Conservation (phyloP, 2,113 vertebrate species). For the Leptodactylus fuscus region DNA sequence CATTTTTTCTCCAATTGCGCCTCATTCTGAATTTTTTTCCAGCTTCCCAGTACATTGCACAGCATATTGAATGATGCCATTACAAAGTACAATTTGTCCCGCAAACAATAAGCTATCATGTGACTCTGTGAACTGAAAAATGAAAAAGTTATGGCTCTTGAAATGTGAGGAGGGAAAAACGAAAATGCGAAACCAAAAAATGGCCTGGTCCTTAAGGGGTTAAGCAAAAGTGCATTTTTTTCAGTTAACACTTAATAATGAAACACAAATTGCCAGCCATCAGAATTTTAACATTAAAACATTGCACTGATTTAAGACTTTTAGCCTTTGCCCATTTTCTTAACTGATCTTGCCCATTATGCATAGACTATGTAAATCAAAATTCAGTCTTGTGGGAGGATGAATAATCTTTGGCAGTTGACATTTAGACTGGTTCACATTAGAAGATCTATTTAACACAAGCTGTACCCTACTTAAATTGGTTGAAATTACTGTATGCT, state of each 20-base stretch:
- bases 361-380: constrained; percentile 33
- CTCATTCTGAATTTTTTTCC: too few species aligned
- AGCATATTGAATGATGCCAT: too few species aligned
- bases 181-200: too few species aligned
- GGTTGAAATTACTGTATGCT: background rate
- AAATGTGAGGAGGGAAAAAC: too few species aligned
- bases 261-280: background rate
- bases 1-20: too few species aligned
- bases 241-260: constrained; percentile 8
- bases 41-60: too few species aligned
- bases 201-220: too few species aligned
- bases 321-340: constrained; percentile 34
- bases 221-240: background rate
- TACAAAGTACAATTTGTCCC: too few species aligned
- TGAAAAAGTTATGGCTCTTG: too few species aligned
- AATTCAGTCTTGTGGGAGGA: constrained; percentile 45
- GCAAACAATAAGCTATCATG: too few species aligned
- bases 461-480: constrained; percentile 31
- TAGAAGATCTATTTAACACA: constrained; percentile 35
- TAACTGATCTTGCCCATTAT: constrained; percentile 33
- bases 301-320: constrained; percentile 25
- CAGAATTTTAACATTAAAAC: constrained; percentile 23
- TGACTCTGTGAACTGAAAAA: too few species aligned
- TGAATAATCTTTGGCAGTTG: constrained; percentile 47
- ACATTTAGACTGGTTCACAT: constrained; percentile 49